These are phyloP conservation scores for Caranx melampygus DNA, from an alignment of 2,113 vertebrate genomes.

Conservation along the genomic window DNA sequence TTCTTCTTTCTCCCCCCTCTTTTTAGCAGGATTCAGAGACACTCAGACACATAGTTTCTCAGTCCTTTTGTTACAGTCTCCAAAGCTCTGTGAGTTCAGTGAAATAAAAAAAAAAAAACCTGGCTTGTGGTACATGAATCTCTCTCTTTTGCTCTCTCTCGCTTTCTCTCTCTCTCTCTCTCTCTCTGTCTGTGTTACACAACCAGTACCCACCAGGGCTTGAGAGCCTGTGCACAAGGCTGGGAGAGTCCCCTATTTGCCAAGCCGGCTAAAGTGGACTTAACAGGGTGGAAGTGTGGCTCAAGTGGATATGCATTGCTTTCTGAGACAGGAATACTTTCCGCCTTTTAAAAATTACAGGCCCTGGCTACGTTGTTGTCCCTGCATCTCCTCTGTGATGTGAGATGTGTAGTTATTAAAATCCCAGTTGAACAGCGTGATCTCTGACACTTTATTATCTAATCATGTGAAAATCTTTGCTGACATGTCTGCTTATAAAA, in stretches of 20 bases:
- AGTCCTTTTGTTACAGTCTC: conserved; percentile 56
- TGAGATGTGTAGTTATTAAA: conserved; percentile 19
- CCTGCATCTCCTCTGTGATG: conserved; percentile 15
- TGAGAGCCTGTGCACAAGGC: conserved; percentile 44
- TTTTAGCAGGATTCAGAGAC: conserved; percentile 52
- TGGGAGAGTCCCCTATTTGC: conserved; percentile 66
- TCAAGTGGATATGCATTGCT: conserved; percentile 59
- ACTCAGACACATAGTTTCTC: conserved; percentile 42
- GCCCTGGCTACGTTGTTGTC: not conserved
- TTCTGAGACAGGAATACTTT: conserved; percentile 50
- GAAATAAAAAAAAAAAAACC: conserved; percentile 34
- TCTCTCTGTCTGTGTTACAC: conserved; percentile 52
- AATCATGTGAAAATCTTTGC: conserved; percentile 9
- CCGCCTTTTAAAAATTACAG: conserved; percentile 46
- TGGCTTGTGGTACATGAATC: conserved; percentile 44
- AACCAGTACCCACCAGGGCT: conserved; percentile 57
- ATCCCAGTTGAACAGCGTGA: conserved; percentile 11
- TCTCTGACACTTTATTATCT: conserved; percentile 10
- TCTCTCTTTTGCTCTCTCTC: conserved; percentile 31
- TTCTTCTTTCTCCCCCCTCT: not conserved
- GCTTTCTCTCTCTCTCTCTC: not conserved
- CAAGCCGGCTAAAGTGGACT: conserved; percentile 65
- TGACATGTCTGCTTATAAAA: conserved; percentile 13
- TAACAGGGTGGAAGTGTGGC: conserved; percentile 62
- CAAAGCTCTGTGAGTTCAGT: conserved; percentile 54